Percentiles rank a stretch among this genome's conserved stretches.
Conservation (phyloP, 2,113 vertebrate genomes). For the Xenopus tropicalis region UCB_Xtro_10.0 CM004448.2:48612501-48613000, state of each 20-base stretch:
- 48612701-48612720: conserved; percentile 16
- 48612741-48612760: conserved; percentile 13
- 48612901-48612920: too few relatives aligned
- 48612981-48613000: too few relatives aligned
- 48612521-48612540: conserved; percentile 4
- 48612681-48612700: conserved; percentile 6
- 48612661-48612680: conserved; percentile 5
- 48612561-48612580: conserved; percentile 13
- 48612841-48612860: neutral
- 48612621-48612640: conserved; percentile 23
- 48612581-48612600: conserved; percentile 22
- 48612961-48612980: too few relatives aligned
- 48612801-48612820: neutral
- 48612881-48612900: too few relatives aligned
- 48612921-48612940: too few relatives aligned
- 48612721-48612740: neutral
- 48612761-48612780: conserved; percentile 4
- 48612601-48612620: conserved; percentile 2
- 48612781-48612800: neutral
- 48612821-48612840: neutral
- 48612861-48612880: too few relatives aligned
- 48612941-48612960: too few relatives aligned
- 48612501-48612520: conserved; percentile 11
- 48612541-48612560: conserved; percentile 20
- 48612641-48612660: conserved; percentile 23